These are phyloP conservation scores for Pachyseris speciosa DNA, from an alignment of 64 coral and sea anemone species.

Conservation along the genomic window DNA sequence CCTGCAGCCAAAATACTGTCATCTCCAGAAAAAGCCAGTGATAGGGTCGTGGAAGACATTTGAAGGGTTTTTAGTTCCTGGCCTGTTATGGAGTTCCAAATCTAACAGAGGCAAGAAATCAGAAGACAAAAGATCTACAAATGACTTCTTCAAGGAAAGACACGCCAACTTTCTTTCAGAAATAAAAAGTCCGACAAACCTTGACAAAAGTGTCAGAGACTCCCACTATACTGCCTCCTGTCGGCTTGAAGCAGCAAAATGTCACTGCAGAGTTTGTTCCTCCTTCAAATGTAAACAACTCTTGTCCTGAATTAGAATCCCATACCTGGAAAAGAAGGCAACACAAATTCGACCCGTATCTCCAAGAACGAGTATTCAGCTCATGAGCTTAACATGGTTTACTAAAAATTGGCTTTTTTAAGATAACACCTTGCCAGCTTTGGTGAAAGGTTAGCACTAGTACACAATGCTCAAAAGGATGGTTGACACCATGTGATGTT, in stretches of 20 bases:
- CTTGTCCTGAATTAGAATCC: conserved; percentile 64
- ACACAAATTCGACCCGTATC: too few species aligned
- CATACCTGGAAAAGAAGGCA: conserved; percentile 69
- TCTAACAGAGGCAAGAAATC: conserved; percentile 12
- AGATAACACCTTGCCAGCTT: too few species aligned
- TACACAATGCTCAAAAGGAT: too few species aligned
- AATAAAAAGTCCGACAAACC: conserved; percentile 12
- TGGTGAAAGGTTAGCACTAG: too few species aligned
- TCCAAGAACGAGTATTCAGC: too few species aligned
- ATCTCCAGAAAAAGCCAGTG: conserved; percentile 75
- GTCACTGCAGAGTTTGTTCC: conserved; percentile 79
- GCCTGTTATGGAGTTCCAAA: conserved; percentile 81
- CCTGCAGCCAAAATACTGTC: conserved; percentile 80
- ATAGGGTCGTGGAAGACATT: conserved; percentile 66
- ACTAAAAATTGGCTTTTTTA: neutral
- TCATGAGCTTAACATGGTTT: too few species aligned
- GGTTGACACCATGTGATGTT: too few species aligned
- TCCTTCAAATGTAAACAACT: conserved; percentile 65
- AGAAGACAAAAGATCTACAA: neutral
- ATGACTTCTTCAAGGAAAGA: too few species aligned
- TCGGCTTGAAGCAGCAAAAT: conserved; percentile 80
- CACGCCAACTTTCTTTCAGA: too few species aligned
- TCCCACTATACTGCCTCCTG: conserved; percentile 51
- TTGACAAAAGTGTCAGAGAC: conserved; percentile 74
- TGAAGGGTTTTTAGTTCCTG: conserved; percentile 60